Conservation (phyloP, 2,113 vertebrate genomes). For the Dicerorhinus sumatrensis region DNA sequence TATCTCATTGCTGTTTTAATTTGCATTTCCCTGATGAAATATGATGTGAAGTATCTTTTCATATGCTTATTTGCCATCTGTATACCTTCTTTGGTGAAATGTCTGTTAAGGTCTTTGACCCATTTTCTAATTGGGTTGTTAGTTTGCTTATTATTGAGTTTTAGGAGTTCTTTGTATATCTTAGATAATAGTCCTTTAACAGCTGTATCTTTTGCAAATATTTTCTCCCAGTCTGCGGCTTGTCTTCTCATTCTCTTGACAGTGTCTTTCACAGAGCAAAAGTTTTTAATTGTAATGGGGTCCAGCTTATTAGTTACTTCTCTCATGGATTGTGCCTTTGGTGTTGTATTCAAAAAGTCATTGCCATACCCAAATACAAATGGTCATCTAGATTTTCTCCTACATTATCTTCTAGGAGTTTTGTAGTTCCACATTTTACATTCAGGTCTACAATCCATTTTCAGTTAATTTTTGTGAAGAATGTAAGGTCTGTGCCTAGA, state of each 20-base stretch:
- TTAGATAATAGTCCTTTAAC: not conserved
- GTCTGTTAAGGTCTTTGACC: not conserved
- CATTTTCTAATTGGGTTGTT: not conserved
- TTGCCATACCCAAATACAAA: not conserved
- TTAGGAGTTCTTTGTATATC: not conserved
- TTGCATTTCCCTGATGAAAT: not conserved
- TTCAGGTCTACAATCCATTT: not conserved
- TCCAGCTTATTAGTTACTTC: not conserved
- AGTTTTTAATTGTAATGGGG: not conserved
- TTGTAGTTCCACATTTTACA: not conserved
- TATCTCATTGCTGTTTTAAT: not conserved
- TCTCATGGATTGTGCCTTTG: not conserved
- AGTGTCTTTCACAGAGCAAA: not conserved
- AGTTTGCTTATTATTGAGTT: not conserved
- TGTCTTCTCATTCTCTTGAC: not conserved
- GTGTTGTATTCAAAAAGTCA: not conserved
- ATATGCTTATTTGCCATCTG: not conserved
- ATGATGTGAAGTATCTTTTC: not conserved
- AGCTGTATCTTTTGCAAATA: not conserved
- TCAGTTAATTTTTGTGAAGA: not conserved
- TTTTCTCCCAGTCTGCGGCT: not conserved
- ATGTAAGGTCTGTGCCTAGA: not conserved
- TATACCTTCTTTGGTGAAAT: not conserved
- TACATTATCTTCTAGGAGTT: not conserved
- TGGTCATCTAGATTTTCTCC: not conserved